phyloP scores from a whole-genome alignment of 2,888 invertebrate species.

The Lasioglossum marginatum region DNA sequence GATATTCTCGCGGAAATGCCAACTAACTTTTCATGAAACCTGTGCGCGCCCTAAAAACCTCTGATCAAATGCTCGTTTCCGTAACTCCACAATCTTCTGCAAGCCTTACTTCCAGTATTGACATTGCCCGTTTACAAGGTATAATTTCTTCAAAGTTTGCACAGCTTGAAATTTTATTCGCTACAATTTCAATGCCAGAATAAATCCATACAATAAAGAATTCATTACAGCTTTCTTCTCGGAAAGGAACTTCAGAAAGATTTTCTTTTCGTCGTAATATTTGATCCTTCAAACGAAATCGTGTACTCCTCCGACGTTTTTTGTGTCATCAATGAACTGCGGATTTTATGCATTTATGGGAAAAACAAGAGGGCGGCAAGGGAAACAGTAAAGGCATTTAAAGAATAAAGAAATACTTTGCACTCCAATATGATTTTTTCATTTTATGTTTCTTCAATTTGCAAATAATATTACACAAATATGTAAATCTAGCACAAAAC shows the following conservation, averaged over 20 bases:
- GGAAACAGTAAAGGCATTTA: neutral
- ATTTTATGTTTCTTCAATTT: neutral
- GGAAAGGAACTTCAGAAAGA: neutral
- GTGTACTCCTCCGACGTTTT: neutral
- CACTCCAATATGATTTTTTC: neutral
- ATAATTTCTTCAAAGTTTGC: neutral
- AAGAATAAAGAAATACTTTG: neutral
- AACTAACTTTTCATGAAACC: slow-evolving; percentile 30
- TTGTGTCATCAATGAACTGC: neutral
- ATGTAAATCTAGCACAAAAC: neutral
- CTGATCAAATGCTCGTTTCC: slow-evolving; percentile 19
- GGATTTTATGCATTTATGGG: neutral
- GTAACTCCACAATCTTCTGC: neutral
- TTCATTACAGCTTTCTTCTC: neutral
- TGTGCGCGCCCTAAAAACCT: neutral
- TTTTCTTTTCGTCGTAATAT: neutral
- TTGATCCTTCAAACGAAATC: neutral
- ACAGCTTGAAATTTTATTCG: neutral
- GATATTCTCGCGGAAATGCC: slow-evolving; percentile 27
- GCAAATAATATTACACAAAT: neutral
- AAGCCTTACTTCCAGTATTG: neutral
- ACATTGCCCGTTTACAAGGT: neutral
- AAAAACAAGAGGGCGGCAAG: neutral
- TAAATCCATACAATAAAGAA: neutral
- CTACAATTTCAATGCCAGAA: neutral